A percentile compares a stretch with the other conserved stretches of the same genome.
phyloP scores from a whole-genome alignment of 2,113 vertebrate genomes.

The Bos indicus region DNA sequence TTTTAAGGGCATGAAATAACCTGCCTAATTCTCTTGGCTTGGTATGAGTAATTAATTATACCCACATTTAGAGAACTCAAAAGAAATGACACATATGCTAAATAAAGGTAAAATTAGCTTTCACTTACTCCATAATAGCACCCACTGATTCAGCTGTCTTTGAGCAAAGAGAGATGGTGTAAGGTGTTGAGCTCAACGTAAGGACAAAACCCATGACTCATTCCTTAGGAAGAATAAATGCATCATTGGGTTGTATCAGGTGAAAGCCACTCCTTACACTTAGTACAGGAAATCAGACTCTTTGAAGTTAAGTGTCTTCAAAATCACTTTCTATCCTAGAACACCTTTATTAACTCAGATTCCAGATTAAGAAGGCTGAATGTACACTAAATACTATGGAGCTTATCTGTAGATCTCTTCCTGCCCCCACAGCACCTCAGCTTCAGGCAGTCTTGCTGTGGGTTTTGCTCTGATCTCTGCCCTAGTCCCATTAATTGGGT shows the following conservation, averaged over 20 bases:
- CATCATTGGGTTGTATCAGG: not conserved
- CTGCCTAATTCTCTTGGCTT: conserved; percentile 24
- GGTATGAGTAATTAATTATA: conserved; percentile 40
- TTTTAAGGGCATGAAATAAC: conserved; percentile 35
- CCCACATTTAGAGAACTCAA: conserved; percentile 18
- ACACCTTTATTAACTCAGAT: not conserved
- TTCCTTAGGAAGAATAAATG: not conserved
- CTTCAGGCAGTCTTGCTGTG: not conserved
- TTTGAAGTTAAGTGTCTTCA: not conserved
- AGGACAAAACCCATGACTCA: conserved; percentile 9
- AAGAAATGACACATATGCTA: conserved; percentile 36
- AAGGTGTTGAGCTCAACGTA: not conserved
- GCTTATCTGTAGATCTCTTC: not conserved
- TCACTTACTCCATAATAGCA: not conserved
- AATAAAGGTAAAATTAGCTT: conserved; percentile 45
- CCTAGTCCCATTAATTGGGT: not conserved
- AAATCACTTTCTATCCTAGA: not conserved
- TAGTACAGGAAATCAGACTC: not conserved
- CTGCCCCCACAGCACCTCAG: not conserved
- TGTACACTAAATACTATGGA: too few relatives aligned
- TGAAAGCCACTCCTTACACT: not conserved
- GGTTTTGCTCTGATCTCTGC: not conserved
- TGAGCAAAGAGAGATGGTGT: not conserved
- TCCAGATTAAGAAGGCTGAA: not conserved
- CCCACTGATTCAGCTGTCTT: conserved; percentile 28